Percentiles rank a stretch among this genome's conserved stretches.
Conservation (phyloP, 2,888 invertebrate genomes). For the Xylophagus ater region DNA sequence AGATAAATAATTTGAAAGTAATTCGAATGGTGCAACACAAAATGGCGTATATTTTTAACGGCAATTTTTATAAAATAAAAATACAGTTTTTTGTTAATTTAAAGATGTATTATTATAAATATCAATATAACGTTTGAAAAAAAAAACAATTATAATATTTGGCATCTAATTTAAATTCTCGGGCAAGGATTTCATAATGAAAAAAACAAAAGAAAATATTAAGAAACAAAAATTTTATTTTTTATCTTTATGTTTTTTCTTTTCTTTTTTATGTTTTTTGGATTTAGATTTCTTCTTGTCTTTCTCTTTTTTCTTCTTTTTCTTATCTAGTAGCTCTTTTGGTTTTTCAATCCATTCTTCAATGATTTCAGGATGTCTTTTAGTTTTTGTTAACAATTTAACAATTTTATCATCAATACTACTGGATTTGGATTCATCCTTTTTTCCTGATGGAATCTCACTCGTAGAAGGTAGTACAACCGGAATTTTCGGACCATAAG, state of each 20-base stretch:
- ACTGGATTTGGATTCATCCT: not conserved
- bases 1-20: no score
- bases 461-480: not conserved
- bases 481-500: constrained; percentile 30
- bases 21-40: no score
- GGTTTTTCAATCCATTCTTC: constrained; percentile 27
- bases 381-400: constrained; percentile 14
- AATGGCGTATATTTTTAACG: no score
- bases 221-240: constrained; percentile 5
- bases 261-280: constrained; percentile 20
- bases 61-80: no score
- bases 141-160: no score
- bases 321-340: constrained; percentile 10
- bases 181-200: no score
- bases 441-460: not conserved
- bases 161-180: no score
- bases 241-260: constrained; percentile 13
- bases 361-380: constrained; percentile 13
- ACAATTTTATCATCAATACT: constrained; percentile 14
- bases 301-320: constrained; percentile 15
- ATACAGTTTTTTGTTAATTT: no score
- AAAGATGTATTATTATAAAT: no score
- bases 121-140: no score
- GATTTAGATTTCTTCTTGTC: constrained; percentile 19
- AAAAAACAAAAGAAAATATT: no score